Base-by-base conservation (phyloP, 1,140 invertebrate species). In the Hycleus phaleratus region DNA sequence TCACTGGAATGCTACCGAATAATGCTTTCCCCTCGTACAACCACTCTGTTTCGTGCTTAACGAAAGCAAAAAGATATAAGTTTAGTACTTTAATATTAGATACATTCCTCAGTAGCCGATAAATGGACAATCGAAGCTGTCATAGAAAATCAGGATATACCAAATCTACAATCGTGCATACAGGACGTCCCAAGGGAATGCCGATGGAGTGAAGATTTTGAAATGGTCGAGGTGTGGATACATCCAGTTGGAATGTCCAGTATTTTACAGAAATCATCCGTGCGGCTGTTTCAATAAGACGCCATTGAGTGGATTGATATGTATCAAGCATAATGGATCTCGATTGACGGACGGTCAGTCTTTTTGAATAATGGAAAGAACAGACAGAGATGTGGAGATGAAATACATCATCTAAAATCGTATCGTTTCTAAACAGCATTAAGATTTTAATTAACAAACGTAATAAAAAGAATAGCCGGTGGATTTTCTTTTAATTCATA, bases 271-370 rank as follows among this genome's bases (percentile, higher is more conserved):
- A 43, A 55, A 57, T 57, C 56, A 48, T 49, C 42, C 38, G 25
- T 42, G 56, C 56, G 39, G 46, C 56, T 10, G 48, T 47, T 55
- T 55, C 42, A 55, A 43, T 55, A 45, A 43, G 56, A 57, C 47
- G 48, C 56, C 48, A 57, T 44, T 49, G 24, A 57, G 24, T 53
- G 26, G 42, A 50, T 49, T 49, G 56, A 57, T 57, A 50, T 49
- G 48, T 57, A 57, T 57, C 48, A 42, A 49, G 32, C 46, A 49
- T 57, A 57, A 57, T 57, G 47, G 56, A 53, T 53, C 51, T 53
- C 40, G 51, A 53, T 40, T 53, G 51, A 53, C 51, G 32, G 18
- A 18, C 32, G 51, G 51, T 53, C 51, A 53, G 51, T 45, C 49
- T 53, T 53, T 53, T 53, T 53, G 38, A 53, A 53, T 53, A 53